Evolutionary conservation across 2,888 invertebrate genomes (phyloP), one percentile per base, ranked within the genome.

Genomic region (Caenorhabditis imperialis): DNA sequence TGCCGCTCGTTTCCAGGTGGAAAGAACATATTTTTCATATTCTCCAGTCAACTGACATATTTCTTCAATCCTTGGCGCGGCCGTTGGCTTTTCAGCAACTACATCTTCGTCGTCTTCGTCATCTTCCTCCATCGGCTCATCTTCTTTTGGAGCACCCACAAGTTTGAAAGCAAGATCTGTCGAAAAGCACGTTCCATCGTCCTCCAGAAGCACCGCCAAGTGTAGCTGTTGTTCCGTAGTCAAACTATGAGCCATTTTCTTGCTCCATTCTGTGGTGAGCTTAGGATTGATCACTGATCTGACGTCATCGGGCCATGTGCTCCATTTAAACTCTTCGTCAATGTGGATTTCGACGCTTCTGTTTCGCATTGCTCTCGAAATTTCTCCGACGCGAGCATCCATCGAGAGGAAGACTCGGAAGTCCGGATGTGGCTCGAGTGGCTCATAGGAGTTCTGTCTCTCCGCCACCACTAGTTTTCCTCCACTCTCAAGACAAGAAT

Each of bases 321-420:
- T 67, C 80, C 80, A 80, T 22, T 54, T 25, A 1, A 50, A 45
- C 7, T 63, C 61, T 12, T 72, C 78, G 18, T 90, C 87, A 62
- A 93, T 88, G 87, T 89, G 93, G 83, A 99, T 93, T 90, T 99
- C 99, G 0, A 99, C 92, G 3, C 98, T 96, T 85, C 99, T 92
- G 89, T 99, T 99, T 72, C 98, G 92, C 99, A 99, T 99, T 0
- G 99, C 99, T 82, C 93, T 92, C 0, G 99, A 99, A 78, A 99
- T 93, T 89, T 96, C 96, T 0, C 99, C 99, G 89, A 94, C 93
- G 86, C 92, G 93, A 0, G 97, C 94, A 89, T 99, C 94, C 92
- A 97, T 94, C 0, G 96, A 93, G 73, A 99, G 92, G 88, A 99
- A 95, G 38, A 98, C 92, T 79, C 96, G 92, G 77, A 99, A 99